Percentiles rank a stretch among this genome's conserved stretches.
These are phyloP conservation scores for Hassar affinis DNA, from an alignment of 2,113 vertebrate species.

Conservation along the genomic window DNA sequence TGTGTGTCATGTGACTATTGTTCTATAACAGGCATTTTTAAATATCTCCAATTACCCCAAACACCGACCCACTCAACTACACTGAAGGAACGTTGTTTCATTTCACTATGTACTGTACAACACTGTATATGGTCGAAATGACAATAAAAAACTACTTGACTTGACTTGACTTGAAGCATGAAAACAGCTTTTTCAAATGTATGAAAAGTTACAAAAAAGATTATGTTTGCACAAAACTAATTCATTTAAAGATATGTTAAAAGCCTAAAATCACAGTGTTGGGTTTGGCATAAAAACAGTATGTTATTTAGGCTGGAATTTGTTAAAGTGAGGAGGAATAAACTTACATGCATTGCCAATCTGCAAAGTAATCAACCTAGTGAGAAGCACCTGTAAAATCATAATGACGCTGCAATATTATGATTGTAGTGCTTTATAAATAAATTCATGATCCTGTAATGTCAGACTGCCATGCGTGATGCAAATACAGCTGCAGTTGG, in stretches of 20 bases:
- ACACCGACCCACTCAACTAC: too few species aligned
- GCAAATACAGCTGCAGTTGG: too few species aligned
- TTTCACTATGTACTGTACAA: too few species aligned
- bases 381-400: background rate
- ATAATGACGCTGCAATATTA: background rate
- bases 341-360: background rate
- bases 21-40: background rate
- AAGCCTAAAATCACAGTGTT: slow-evolving; percentile 1
- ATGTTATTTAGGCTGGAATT: background rate
- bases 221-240: background rate
- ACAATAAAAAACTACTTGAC: too few species aligned
- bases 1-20: background rate
- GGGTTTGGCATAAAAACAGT: background rate
- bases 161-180: too few species aligned
- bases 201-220: background rate
- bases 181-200: background rate
- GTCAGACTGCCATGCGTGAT: background rate
- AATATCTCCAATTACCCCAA: too few species aligned
- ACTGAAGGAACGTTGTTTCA: too few species aligned
- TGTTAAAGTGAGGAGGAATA: background rate
- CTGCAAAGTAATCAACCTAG: background rate
- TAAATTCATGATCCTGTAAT: slow-evolving; percentile 1
- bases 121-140: too few species aligned
- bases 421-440: background rate
- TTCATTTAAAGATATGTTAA: background rate